Evolutionary conservation across 2,888 invertebrate species (phyloP).

Genomic region (Priapulus caudatus): DNA sequence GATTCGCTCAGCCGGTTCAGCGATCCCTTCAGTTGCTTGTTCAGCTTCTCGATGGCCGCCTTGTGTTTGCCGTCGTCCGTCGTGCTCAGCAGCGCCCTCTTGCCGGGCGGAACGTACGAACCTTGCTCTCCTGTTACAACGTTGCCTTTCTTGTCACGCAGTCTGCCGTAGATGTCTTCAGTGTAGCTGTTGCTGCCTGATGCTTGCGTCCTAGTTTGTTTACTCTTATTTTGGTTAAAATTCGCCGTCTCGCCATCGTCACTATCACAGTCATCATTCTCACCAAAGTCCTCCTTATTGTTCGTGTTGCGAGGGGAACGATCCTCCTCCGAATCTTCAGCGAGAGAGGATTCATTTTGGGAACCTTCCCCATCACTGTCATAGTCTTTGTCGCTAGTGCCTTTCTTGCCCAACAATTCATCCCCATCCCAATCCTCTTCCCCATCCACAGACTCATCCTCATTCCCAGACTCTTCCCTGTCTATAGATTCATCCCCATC

Average conservation of each 20-base stretch:
- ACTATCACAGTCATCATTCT: no score
- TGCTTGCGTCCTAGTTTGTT: slow-evolving; percentile 12
- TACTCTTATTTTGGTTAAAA: slow-evolving; percentile 2
- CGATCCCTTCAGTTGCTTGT: slow-evolving; percentile 70
- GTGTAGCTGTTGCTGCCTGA: no score
- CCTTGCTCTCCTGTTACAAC: slow-evolving; percentile 45
- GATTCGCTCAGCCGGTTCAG: slow-evolving; percentile 64
- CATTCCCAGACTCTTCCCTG: not conserved
- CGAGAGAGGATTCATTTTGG: slow-evolving; percentile 14
- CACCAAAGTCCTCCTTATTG: no score
- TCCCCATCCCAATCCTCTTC: no score
- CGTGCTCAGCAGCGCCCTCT: not conserved
- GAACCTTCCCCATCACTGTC: slow-evolving; percentile 19
- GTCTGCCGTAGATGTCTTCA: slow-evolving; percentile 90
- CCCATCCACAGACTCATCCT: slow-evolving; percentile 9
- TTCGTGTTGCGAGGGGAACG: no score
- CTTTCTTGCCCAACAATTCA: not conserved
- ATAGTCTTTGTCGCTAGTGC: slow-evolving; percentile 21
- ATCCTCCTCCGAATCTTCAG: no score
- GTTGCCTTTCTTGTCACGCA: slow-evolving; percentile 65
- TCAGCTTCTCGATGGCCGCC: slow-evolving; percentile 51
- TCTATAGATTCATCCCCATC: slow-evolving; percentile 18
- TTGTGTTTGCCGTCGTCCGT: slow-evolving; percentile 43
- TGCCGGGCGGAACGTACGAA: not conserved
- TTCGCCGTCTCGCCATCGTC: slow-evolving; percentile 26